A percentile compares a stretch with the other conserved stretches of the same genome.
These are phyloP conservation scores for Laothoe populi DNA, from an alignment of 2,888 invertebrate genomes.

Conservation along the genomic window DNA sequence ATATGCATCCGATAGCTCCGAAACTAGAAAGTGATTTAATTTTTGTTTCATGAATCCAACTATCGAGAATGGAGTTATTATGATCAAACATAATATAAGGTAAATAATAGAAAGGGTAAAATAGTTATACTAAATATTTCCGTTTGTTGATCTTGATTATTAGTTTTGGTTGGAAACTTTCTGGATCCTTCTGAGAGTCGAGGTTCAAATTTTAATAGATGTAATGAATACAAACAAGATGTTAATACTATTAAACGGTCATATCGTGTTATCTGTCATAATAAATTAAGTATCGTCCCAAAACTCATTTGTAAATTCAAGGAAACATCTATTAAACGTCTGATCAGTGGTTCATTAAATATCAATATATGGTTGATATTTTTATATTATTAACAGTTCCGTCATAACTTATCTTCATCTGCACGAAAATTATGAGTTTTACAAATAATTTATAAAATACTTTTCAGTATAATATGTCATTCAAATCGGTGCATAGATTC, in stretches of 20 bases:
- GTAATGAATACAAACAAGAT: neutral
- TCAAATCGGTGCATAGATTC: no score
- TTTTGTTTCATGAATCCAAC: no score
- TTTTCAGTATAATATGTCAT: neutral
- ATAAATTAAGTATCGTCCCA: no score
- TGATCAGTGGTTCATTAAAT: neutral
- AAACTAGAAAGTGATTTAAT: no score
- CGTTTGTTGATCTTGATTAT: slow-evolving; percentile 5
- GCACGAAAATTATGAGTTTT: neutral
- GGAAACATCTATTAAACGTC: slow-evolving; percentile 7
- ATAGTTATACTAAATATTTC: neutral
- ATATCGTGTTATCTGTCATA: neutral
- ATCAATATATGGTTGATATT: neutral
- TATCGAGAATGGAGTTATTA: no score
- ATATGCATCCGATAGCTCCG: no score
- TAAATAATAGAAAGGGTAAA: neutral
- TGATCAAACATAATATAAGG: neutral
- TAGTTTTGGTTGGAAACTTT: neutral
- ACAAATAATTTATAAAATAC: neutral
- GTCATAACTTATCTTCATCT: neutral
- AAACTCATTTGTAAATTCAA: slow-evolving; percentile 11
- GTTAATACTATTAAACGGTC: neutral
- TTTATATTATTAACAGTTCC: neutral
- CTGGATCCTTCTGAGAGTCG: neutral
- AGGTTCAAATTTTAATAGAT: slow-evolving; percentile 2